phyloP scores from a whole-genome alignment of 2,113 vertebrate species.

The Panurus biarmicus region DNA sequence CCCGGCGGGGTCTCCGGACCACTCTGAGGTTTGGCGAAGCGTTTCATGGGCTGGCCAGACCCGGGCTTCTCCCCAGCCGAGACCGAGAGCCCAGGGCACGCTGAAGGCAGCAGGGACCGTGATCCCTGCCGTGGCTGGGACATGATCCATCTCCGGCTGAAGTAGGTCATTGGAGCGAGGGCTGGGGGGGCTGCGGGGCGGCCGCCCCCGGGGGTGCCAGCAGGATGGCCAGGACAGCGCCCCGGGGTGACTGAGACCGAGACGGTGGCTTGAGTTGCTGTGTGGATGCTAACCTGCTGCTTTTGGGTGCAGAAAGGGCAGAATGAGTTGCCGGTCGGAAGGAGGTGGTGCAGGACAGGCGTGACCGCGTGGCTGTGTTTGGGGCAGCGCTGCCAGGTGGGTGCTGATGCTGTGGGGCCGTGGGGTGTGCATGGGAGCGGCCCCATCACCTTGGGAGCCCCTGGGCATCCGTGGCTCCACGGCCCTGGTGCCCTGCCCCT shows the following conservation, averaged over 20 bases:
- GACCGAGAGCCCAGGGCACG: rapidly evolving
- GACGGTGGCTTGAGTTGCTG: rapidly evolving
- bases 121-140: not conserved
- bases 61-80: not conserved
- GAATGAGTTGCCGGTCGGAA: rapidly evolving
- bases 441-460: not conserved
- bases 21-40: not conserved
- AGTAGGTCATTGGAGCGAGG: not conserved
- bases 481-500: too few species aligned
- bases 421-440: not conserved
- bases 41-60: not conserved
- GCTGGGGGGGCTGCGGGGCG: not conserved
- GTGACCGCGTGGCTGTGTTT: rapidly evolving
- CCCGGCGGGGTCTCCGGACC: not conserved
- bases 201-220: not conserved
- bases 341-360: not conserved
- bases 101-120: rapidly evolving
- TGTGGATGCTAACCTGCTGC: rapidly evolving
- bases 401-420: not conserved
- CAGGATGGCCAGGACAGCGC: not conserved
- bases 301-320: not conserved
- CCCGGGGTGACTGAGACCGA: rapidly evolving
- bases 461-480: rapidly evolving
- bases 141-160: not conserved
- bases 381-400: not conserved